These are phyloP conservation scores for Scyliorhinus canicula DNA, from an alignment of 2,797 vertebrate species.

Conservation along the genomic window DNA sequence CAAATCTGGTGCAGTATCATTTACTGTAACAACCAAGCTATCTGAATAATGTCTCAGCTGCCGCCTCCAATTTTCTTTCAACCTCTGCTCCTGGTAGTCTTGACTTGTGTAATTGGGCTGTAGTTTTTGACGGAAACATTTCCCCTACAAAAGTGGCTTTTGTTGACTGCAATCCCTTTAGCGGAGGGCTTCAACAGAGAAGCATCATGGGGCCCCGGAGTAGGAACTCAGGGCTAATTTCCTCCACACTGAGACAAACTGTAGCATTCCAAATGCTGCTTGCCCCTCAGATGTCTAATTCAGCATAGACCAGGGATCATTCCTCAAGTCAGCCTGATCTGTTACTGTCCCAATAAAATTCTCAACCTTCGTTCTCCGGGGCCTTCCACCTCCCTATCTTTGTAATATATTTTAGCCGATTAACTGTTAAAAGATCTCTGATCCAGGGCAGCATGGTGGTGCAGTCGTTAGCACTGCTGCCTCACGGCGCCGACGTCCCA, in stretches of 20 bases:
- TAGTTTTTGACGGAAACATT: not conserved
- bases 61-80: not conserved
- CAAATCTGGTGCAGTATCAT: not conserved
- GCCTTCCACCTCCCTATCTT: not conserved
- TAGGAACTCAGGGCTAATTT: not conserved
- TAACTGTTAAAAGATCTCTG: not conserved
- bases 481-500: too few relatives aligned
- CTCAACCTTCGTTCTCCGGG: not conserved
- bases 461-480: too few relatives aligned
- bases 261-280: not conserved
- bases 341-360: not conserved
- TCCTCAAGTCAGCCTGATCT: not conserved
- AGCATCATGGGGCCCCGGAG: not conserved
- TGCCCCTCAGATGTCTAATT: not conserved
- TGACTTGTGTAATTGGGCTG: not conserved
- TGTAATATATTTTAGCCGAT: not conserved
- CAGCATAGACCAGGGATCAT: not conserved
- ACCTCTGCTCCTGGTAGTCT: not conserved
- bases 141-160: not conserved
- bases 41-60: not conserved
- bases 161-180: too few relatives aligned
- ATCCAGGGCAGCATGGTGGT: too few relatives aligned
- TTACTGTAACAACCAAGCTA: not conserved
- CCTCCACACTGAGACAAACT: not conserved
- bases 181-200: not conserved